Evolutionary conservation across 1,140 invertebrate genomes (phyloP), one percentile per base, ranked within the genome.

Genomic region (Zaprionus inermis): DNA sequence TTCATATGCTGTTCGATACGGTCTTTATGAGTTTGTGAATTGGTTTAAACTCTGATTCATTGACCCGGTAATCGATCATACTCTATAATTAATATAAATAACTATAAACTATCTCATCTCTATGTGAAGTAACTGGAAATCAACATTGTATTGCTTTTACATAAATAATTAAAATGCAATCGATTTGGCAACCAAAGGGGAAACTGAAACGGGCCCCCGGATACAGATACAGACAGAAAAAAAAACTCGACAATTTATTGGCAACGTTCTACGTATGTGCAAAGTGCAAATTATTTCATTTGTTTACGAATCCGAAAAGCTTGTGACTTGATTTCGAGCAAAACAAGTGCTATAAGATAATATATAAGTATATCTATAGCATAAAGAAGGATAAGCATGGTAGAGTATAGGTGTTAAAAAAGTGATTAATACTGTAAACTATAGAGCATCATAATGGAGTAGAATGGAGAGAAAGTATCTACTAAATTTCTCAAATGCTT

Each of bases 221-320:
- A 75, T 70, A 57, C 64, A 64, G 28, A 38, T 51, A 44, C 68
- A 70, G 46, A 69, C 36, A 51, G 58, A 59, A 20, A 38, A 58
- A 51, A 71, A 70, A 52, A 70, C 44, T 55, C 38, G 34, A 72
- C 52, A 36, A 46, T 77, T 88, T 83, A 65, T 88, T 86, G 82
- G 82, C 82, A 86, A 68, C 57, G 69, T 54, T 69, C 22, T 52
- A 44, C 16, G 28, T 5, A 28, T 52, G 83, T 56, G 28, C 83
- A 86, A 86, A 86, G 83, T 86, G 41, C 82, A 86, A 58, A 60
- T 65, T 70, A 49, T 65, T 76, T 60, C n/a, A 82, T 79, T 82
- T 85, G 83, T 88, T 85, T 82, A 79, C 79, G 49, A 83, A 73
- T 46, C 46, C 46, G 61, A 56, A 88, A 59, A 86, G 72, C 82